These are phyloP conservation scores for Spisula subtruncata DNA, from an alignment of 2,888 invertebrate species.

Conservation along the genomic window DNA sequence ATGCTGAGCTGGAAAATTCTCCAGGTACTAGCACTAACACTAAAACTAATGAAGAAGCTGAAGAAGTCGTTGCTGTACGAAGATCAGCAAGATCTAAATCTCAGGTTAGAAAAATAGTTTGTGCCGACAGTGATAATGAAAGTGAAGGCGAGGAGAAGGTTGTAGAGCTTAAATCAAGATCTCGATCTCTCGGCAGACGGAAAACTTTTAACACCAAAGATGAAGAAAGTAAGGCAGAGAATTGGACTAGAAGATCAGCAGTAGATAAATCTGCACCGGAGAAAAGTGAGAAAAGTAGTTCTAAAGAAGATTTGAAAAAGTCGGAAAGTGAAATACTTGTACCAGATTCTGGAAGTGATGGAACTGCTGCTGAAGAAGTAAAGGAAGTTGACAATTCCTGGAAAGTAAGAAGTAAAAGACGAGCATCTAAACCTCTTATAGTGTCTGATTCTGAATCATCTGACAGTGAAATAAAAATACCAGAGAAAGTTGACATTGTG, in stretches of 20 bases:
- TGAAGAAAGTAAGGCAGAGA: conserved; percentile 17
- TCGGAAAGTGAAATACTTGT: not conserved
- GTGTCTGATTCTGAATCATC: not conserved
- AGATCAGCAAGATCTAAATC: conserved; percentile 38
- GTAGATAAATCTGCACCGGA: not conserved
- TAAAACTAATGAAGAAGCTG: not conserved
- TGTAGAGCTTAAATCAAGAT: conserved; percentile 44
- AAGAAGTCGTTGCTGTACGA: not conserved
- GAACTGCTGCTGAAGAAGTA: not conserved
- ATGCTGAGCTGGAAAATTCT: not conserved
- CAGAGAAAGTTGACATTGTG: not conserved
- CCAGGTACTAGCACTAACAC: not conserved
- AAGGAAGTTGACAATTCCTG: not conserved
- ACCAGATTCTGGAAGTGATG: conserved; percentile 2
- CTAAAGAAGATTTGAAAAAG: not conserved
- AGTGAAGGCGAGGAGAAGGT: not conserved
- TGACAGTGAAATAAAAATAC: not conserved
- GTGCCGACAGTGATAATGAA: conserved; percentile 18
- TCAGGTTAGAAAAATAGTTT: conserved; percentile 17
- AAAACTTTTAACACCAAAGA: conserved; percentile 33
- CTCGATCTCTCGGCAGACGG: conserved; percentile 25
- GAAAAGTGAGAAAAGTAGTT: conserved; percentile 28
- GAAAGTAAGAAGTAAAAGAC: not conserved
- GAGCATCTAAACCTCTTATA: conserved; percentile 26
- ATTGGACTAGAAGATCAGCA: not conserved